Evolutionary conservation across 2,113 vertebrate species (phyloP).

Genomic region (Hepsetus odoe): DNA sequence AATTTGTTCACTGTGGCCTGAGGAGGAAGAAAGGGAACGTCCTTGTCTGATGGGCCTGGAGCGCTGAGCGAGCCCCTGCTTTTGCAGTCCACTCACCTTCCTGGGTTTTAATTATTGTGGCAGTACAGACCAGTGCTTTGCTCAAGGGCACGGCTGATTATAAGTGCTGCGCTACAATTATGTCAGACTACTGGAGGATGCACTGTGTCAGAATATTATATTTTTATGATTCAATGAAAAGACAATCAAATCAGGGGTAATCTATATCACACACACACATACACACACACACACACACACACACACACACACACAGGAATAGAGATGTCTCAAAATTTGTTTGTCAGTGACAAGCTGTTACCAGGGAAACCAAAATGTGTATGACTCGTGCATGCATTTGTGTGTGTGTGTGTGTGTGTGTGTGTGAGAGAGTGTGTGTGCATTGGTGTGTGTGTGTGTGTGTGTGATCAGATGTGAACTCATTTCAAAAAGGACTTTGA

Average conservation of each 20-base stretch:
- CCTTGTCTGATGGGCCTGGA: background rate
- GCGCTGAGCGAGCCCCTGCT: background rate
- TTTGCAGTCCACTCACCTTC: background rate
- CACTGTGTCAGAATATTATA: background rate
- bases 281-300: conserved; percentile 4
- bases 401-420: background rate
- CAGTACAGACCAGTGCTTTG: conserved; percentile 5
- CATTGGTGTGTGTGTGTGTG: background rate
- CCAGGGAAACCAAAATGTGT: conserved; percentile 30
- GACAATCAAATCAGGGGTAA: conserved; percentile 26
- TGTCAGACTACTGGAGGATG: background rate
- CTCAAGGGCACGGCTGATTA: conserved; percentile 23
- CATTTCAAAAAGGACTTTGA: conserved; percentile 4
- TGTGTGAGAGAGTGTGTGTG: too few relatives aligned
- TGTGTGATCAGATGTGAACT: background rate
- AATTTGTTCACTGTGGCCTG: background rate
- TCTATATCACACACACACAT: conserved; percentile 7
- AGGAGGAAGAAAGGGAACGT: background rate
- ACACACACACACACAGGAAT: conserved; percentile 5
- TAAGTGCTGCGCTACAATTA: background rate
- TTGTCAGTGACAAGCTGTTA: conserved; percentile 33
- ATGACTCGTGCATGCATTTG: too few relatives aligned
- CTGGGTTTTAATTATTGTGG: background rate
- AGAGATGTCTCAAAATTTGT: conserved; percentile 23
- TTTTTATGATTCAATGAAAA: background rate